A percentile compares a stretch with the other conserved stretches of the same genome.
phyloP scores from a whole-genome alignment of 1,140 invertebrate species.

The Leptinotarsa defecta region DNA sequence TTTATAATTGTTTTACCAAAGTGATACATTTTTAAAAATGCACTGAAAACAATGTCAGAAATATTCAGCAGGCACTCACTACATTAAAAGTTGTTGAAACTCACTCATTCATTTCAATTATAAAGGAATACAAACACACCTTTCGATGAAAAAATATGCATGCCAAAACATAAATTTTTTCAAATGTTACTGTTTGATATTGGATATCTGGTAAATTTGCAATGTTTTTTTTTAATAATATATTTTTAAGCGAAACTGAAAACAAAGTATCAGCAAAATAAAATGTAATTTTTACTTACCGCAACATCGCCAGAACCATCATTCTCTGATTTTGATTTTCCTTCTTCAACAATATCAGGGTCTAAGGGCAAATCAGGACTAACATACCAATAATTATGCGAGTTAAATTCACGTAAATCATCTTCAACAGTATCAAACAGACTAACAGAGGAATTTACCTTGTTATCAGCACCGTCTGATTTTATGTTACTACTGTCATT shows the following conservation, averaged over 20 bases:
- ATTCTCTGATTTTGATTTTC: slow-evolving; percentile 17
- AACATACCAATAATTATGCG: slow-evolving; percentile 61
- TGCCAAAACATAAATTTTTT: too few relatives aligned
- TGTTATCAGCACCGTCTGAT: slow-evolving; percentile 9
- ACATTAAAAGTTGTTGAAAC: too few relatives aligned
- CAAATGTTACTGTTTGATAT: too few relatives aligned
- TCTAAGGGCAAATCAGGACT: slow-evolving; percentile 59
- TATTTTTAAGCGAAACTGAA: slow-evolving; percentile 17
- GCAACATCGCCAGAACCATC: slow-evolving; percentile 14
- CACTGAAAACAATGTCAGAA: too few relatives aligned
- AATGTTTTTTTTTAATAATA: too few relatives aligned
- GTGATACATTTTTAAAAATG: too few relatives aligned
- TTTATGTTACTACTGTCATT: neutral
- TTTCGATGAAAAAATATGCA: too few relatives aligned
- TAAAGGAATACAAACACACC: too few relatives aligned
- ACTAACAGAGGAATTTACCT: slow-evolving; percentile 33
- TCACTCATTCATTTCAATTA: too few relatives aligned
- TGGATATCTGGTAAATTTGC: too few relatives aligned
- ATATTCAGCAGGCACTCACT: too few relatives aligned
- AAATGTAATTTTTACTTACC: slow-evolving; percentile 33
- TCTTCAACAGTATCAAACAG: slow-evolving; percentile 35
- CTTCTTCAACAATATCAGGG: slow-evolving; percentile 53
- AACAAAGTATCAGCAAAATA: slow-evolving; percentile 22
- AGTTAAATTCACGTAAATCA: slow-evolving; percentile 56
- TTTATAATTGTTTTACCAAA: too few relatives aligned